Evolutionary conservation across 2,888 invertebrate species (phyloP).

Genomic region (Ormyrus pomaceus): DNA sequence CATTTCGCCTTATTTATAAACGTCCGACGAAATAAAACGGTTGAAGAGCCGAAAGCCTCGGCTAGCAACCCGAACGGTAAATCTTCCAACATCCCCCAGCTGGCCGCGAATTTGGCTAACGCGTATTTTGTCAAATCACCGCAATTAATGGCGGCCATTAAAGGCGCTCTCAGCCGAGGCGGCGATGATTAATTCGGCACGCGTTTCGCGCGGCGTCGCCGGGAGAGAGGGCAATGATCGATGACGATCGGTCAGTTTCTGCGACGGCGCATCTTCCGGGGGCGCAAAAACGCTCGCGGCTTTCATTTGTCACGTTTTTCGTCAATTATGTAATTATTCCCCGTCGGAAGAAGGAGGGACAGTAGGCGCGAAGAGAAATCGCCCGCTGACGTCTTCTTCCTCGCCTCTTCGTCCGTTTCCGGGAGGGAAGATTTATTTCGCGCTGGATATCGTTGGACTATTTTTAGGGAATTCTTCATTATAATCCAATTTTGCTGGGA

Average conservation of each 20-base stretch:
- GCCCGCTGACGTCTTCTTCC: neutral
- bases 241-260: constrained; percentile 25
- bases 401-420: neutral
- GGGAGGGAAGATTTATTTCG: neutral
- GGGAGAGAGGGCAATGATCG: constrained; percentile 24
- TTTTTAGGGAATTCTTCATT: too few species aligned
- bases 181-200: constrained; percentile 53
- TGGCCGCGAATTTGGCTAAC: constrained; percentile 12
- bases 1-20: too few species aligned
- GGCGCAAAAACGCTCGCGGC: neutral
- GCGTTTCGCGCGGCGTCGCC: neutral
- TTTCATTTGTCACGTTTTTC: constrained; percentile 14
- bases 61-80: too few species aligned
- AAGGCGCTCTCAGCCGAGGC: constrained; percentile 7
- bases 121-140: constrained; percentile 57
- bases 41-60: too few species aligned
- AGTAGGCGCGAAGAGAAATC: neutral
- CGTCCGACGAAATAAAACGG: too few species aligned
- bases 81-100: too few species aligned
- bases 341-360: neutral
- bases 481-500: too few species aligned
- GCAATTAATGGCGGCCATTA: constrained; percentile 55
- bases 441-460: too few species aligned
- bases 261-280: neutral
- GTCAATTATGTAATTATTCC: neutral